Conservation (phyloP, 2,888 invertebrate species). For the Noctuana brunneofusca region DNA sequence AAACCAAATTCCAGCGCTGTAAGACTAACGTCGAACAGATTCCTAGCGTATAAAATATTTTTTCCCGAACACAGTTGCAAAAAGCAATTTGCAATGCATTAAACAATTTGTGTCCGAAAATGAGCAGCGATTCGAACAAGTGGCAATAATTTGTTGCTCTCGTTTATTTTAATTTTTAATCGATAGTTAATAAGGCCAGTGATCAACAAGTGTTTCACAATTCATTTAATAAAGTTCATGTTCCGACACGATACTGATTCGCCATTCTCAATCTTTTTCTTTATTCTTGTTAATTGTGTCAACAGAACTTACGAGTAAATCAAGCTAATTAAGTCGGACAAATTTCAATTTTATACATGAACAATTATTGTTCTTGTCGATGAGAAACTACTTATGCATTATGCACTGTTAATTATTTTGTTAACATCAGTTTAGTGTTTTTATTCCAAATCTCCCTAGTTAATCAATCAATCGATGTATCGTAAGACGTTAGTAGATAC, state of each 20-base stretch:
- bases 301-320: constrained; percentile 1
- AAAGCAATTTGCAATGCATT: constrained; percentile 22
- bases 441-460: too few species aligned
- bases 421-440: too few species aligned
- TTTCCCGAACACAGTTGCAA: constrained; percentile 4
- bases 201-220: constrained; percentile 26
- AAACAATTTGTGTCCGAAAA: constrained; percentile 24
- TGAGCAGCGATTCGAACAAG: constrained; percentile 16
- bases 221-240: constrained; percentile 24
- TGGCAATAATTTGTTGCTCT: constrained; percentile 26
- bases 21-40: too few species aligned
- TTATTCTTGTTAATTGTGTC: constrained; percentile 12
- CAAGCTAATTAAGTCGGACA: background rate
- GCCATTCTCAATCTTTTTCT: too few species aligned
- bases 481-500: too few species aligned
- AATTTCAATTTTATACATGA: background rate
- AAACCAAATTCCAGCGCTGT: too few species aligned
- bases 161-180: constrained; percentile 20
- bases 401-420: too few species aligned
- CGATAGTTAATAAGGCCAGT: constrained; percentile 3
- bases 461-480: too few species aligned
- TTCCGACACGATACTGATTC: constrained; percentile 11
- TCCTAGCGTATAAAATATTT: background rate
- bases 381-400: too few species aligned
- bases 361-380: background rate